Base-by-base conservation (phyloP, 1,140 invertebrate species). In the Archegozetes longisetosus region DNA sequence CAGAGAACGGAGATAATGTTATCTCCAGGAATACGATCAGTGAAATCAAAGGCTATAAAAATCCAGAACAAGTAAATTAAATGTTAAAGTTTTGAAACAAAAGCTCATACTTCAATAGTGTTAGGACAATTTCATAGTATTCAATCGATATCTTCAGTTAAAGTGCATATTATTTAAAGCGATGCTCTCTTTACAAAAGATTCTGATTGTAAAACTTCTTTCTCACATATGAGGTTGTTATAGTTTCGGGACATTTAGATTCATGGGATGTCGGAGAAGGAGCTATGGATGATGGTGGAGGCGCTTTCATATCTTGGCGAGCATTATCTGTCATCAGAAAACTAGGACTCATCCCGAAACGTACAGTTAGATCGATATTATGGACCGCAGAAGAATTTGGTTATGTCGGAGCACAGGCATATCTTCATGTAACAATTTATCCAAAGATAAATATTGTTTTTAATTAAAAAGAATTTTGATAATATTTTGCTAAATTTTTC, bases 221-320 rank as follows among this genome's bases (percentile, higher is more conserved):
- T 86, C 91, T 0, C 75, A 88, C 13, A 77, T 91, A 6, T 85
- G 85, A 13, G 88, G 86, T 29, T 88, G 91, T 69, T 76, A 90
- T 23, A 87, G 91, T 68, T 86, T 83, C 66, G 91, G 88, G n/a
- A n/a, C n/a, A n/a, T n/a, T n/a, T n/a, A n/a, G n/a, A n/a, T n/a
- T n/a, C n/a, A n/a, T n/a, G n/a, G 87, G 87, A 90, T 68, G 84
- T 89, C n/a, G 86, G 86, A 12, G 77, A 83, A 69, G 87, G 87
- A 17, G 86, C 86, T 0, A 84, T 90, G 83, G 88, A 92, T 69
- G 86, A 90, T 69, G 88, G 84, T 51, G 73, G 72, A 55, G 87
- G 87, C 48, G 77, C 82, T 46, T 85, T 89, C 62, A 81, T 88
- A 56, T 85, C 85, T 2, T 88, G 84, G 83, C 79, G 80, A 57